Evolutionary conservation across 2,888 invertebrate species (phyloP).

Genomic region (Drosophila nr. perissopoda): DNA sequence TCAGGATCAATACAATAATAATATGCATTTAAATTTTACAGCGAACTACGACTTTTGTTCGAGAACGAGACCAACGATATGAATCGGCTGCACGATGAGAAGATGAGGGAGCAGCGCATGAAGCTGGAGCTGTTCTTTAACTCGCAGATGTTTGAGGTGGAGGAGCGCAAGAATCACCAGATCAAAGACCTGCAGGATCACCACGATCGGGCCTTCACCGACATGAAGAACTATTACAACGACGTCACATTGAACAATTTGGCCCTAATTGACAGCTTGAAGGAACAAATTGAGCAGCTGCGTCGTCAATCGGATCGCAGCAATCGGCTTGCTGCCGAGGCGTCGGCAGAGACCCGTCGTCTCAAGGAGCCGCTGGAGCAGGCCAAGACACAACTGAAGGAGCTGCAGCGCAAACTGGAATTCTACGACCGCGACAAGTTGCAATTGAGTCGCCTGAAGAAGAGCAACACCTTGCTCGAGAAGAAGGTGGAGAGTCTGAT

Average conservation of each 20-base stretch:
- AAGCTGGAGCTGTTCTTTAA: slow-evolving; percentile 90
- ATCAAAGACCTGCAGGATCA: slow-evolving; percentile 91
- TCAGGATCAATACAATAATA: neutral
- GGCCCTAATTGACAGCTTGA: slow-evolving; percentile 94
- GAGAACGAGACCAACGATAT: slow-evolving; percentile 89
- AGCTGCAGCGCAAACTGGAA: slow-evolving; percentile 90
- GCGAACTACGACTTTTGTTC: slow-evolving; percentile 87
- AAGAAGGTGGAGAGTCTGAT: slow-evolving; percentile 87
- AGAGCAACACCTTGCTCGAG: slow-evolving; percentile 78
- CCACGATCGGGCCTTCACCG: slow-evolving; percentile 93
- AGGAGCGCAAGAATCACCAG: slow-evolving; percentile 96
- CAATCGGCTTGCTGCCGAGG: slow-evolving; percentile 87
- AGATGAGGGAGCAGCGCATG: slow-evolving; percentile 89
- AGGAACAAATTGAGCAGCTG: slow-evolving; percentile 92
- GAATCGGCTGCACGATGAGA: slow-evolving; percentile 86
- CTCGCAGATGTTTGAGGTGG: slow-evolving; percentile 94
- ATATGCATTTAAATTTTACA: slow-evolving; percentile 62
- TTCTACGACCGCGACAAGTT: slow-evolving; percentile 94
- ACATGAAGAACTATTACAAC: slow-evolving; percentile 97
- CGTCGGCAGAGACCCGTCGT: slow-evolving; percentile 89
- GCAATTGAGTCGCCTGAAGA: slow-evolving; percentile 86
- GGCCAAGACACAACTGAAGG: slow-evolving; percentile 89
- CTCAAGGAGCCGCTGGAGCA: slow-evolving; percentile 90
- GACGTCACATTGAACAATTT: slow-evolving; percentile 97
- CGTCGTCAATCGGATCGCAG: slow-evolving; percentile 92